Evolutionary conservation across 2,113 vertebrate genomes (phyloP).

Genomic region (Myrmecophaga tridactyla): DNA sequence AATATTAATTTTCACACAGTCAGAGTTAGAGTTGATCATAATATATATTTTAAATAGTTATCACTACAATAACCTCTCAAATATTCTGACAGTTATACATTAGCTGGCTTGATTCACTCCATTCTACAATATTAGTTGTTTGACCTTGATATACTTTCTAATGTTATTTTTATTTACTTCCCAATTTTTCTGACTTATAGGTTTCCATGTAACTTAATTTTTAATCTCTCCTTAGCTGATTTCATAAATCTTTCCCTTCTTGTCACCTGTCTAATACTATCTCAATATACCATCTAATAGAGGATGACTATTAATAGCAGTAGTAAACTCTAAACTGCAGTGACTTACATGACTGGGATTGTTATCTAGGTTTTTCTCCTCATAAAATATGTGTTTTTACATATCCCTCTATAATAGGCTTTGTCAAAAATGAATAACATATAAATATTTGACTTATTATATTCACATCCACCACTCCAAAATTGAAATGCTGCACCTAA

Average conservation of each 20-base stretch:
- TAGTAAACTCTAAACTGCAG: slow-evolving; percentile 62
- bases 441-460: slow-evolving; percentile 77
- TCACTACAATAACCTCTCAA: not conserved
- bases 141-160: slow-evolving; percentile 75
- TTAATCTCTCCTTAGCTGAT: slow-evolving; percentile 58
- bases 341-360: slow-evolving; percentile 69
- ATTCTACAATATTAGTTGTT: slow-evolving; percentile 33
- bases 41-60: too few species aligned
- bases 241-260: slow-evolving; percentile 73
- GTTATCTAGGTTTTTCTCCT: slow-evolving; percentile 58
- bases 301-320: slow-evolving; percentile 64
- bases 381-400: slow-evolving; percentile 60
- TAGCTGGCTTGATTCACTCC: slow-evolving; percentile 46
- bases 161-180: slow-evolving; percentile 60
- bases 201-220: slow-evolving; percentile 63
- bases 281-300: slow-evolving; percentile 65
- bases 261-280: slow-evolving; percentile 60
- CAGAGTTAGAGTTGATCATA: not conserved
- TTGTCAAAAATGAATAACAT: slow-evolving; percentile 61
- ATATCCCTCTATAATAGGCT: slow-evolving; percentile 57
- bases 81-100: slow-evolving; percentile 56
- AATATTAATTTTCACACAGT: not conserved
- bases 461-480: slow-evolving; percentile 18
- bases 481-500: slow-evolving; percentile 65
- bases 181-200: slow-evolving; percentile 70